These are phyloP conservation scores for Saturnia japonica DNA, from an alignment of 2,888 invertebrate genomes.

Conservation along the genomic window DNA sequence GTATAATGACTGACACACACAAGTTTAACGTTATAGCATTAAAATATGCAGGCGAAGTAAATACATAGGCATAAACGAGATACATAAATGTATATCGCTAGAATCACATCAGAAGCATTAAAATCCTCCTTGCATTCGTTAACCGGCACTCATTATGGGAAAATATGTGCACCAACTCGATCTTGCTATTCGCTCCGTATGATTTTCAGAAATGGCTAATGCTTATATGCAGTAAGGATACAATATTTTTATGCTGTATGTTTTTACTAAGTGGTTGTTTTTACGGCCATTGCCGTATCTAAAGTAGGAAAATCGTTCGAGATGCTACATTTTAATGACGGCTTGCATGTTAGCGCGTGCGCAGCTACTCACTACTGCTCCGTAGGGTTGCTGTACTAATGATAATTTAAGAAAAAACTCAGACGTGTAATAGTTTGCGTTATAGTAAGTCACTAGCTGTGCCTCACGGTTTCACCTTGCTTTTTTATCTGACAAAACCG, in stretches of 20 bases:
- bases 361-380: conserved; percentile 52
- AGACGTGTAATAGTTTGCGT: neutral
- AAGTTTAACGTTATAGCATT: neutral
- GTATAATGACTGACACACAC: neutral
- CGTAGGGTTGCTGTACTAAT: conserved; percentile 50
- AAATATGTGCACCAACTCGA: conserved; percentile 75
- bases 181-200: conserved; percentile 74
- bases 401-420: neutral
- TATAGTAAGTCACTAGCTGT: no score
- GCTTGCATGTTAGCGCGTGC: conserved; percentile 75
- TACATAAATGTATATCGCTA: conserved; percentile 70
- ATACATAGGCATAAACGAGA: conserved; percentile 46
- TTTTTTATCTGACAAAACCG: no score
- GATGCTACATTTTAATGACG: conserved; percentile 80
- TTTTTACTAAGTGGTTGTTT: conserved; percentile 74
- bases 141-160: conserved; percentile 70
- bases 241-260: conserved; percentile 79
- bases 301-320: conserved; percentile 79
- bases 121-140: conserved; percentile 79
- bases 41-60: conserved; percentile 32
- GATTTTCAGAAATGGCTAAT: conserved; percentile 80
- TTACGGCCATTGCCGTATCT: conserved; percentile 76
- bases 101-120: conserved; percentile 76
- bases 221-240: conserved; percentile 75
- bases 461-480: no score